Base-by-base conservation (phyloP, 2,797 vertebrate genomes). In the Taenioides sp. region DNA sequence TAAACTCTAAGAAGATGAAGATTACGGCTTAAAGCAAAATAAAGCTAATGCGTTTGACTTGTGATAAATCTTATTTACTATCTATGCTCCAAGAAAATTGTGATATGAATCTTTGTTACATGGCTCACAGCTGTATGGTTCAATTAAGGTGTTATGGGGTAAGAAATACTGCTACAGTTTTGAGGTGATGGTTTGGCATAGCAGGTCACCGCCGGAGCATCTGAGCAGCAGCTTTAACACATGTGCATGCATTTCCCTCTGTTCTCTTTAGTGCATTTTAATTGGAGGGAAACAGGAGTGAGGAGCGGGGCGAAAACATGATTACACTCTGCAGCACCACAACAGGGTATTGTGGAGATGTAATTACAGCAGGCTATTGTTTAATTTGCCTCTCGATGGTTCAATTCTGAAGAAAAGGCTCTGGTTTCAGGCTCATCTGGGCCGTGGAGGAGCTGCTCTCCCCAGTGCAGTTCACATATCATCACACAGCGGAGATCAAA, bases 311-410 rank as follows among this genome's bases (percentile, higher is more conserved):
- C 82, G 72, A 87, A 93, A 93, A 93, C 90, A 91, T 92, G 85
- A 94, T 95, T 94, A 94, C 85, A 84, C 78, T 85, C 86, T 78
- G 86, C 89, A 91, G 80, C 83, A 88, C 70, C 89, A 93, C 92
- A 92, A 89, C 85, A 87, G 90, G 92, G 92, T 91, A 91, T 90
- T 89, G 89, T 86, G 82, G 81, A 84, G 85, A 92, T 94, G 92
- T 87, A 92, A 94, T 95, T 94, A 94, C 90, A 89, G 50, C 22
- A 7, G 83, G 80, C 91, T 91, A 90, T 92, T 93, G 89, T 92
- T 93, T 91, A 87, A 91, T 93, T 93, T 92, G 84, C 87, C 90
- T 93, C 87, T 87, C 86, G 74, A 86, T 78, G 82, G 83, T 84
- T 88, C 86, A 88, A 87, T 92, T 85, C 90, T 75, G 84, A 75